Base-by-base conservation (phyloP, 1,140 invertebrate species). In the Euborellia annulipes region DNA sequence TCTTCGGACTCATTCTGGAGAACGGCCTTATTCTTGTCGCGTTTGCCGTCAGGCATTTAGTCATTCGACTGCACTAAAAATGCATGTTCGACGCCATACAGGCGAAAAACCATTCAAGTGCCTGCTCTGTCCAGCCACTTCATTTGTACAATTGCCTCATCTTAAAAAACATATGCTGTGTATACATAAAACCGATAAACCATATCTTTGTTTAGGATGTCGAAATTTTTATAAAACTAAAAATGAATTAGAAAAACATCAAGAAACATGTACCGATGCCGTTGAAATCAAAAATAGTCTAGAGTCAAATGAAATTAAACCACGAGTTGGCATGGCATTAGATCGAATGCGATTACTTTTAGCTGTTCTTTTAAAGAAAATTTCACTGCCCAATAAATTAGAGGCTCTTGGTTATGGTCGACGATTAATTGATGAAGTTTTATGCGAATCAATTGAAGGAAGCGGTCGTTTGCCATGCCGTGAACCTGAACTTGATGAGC, bases 1-100 rank as follows among this genome's bases (percentile, higher is more conserved):
- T 56, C 85, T 87, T 69, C 71, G 91, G 22, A 90, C 87, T 6
- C 92, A 97, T 55, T 82, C 78, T 0, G 85, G 85, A 0, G 83
- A 83, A 51, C 70, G 81, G 34, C 86, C 85, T 0, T 90, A 86
- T 55, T 68, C 78, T 11, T 89, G 85, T 64, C 68, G 80, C 51
- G 78, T 88, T 34, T 87, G 83, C 56, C 76, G 79, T 66, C 77
- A 82, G 52, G 78, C 79, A 1, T 87, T 86, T 55, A 78, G 82
- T 3, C 82, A 89, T 58, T 86, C 83, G 0, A 85, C 81, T n/a
- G 82, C 82, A 0, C 62, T 87, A 3, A 84, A 84, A 61, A 61
- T 85, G 11, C 84, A 87, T 56, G 77, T 78, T 2, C 66, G 82
- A 18, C 70, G 81, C 9, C 81, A 85, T 53, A 82, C 80, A 1